Conservation (phyloP, 2,113 vertebrate species). For the Perca fluviatilis region DNA sequence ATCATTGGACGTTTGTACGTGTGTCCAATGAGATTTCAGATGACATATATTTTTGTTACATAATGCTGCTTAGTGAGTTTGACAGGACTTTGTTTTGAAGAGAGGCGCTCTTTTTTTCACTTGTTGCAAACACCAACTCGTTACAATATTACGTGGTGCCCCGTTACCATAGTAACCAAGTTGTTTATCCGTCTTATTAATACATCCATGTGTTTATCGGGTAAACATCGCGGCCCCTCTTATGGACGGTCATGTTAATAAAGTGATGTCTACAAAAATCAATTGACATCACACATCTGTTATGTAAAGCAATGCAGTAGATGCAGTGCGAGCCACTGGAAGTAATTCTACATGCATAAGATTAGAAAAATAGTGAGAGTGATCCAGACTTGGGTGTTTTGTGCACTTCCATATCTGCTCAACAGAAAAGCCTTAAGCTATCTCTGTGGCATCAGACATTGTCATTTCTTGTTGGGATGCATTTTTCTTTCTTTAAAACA, state of each 20-base stretch:
- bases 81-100: slow-evolving; percentile 75
- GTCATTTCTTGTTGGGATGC: not conserved
- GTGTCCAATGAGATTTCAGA: not conserved
- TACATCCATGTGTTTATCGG: slow-evolving; percentile 21
- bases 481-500: not conserved
- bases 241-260: not conserved
- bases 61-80: slow-evolving; percentile 35
- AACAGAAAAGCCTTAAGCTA: not conserved
- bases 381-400: not conserved
- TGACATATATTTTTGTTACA: not conserved
- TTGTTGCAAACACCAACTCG: slow-evolving; percentile 69
- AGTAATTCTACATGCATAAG: not conserved
- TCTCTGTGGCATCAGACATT: no score
- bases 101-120: slow-evolving; percentile 65
- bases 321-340: not conserved
- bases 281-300: not conserved
- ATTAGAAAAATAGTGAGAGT: not conserved
- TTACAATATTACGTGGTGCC: slow-evolving; percentile 45
- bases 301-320: slow-evolving; percentile 3
- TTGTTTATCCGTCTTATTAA: slow-evolving; percentile 9
- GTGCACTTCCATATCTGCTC: not conserved
- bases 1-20: no score
- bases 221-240: not conserved
- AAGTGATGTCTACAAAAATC: not conserved
- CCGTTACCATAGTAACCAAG: slow-evolving; percentile 70